Evolutionary conservation across 1,140 invertebrate species (phyloP).

Genomic region (Lordiphosa collinella): DNA sequence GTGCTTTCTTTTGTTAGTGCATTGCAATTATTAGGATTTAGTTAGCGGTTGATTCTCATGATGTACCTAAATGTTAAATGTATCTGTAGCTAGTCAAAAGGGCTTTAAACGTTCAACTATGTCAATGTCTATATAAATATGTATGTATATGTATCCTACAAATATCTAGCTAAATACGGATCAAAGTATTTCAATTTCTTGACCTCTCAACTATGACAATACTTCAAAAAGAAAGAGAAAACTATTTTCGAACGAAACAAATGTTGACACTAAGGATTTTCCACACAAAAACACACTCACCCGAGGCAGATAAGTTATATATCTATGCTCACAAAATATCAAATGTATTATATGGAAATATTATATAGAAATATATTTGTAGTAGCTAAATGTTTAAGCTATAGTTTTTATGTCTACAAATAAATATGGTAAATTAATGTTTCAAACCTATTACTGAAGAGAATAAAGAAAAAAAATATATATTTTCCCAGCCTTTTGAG

Average conservation of each 20-base stretch:
- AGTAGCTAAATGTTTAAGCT: conserved; percentile 40
- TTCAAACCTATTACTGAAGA: conserved; percentile 13
- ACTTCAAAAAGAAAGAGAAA: conserved; percentile 30
- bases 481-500: no score
- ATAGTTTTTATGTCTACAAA: conserved; percentile 33
- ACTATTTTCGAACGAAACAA: conserved; percentile 3
- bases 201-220: conserved; percentile 69
- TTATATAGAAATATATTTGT: conserved; percentile 36
- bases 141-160: conserved; percentile 3
- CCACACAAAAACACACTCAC: conserved; percentile 4
- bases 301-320: no score
- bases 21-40: conserved; percentile 63
- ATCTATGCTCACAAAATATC: conserved; percentile 21
- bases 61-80: conserved; percentile 29
- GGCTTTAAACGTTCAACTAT: conserved; percentile 29
- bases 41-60: conserved; percentile 58
- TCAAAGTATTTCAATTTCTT: conserved; percentile 48
- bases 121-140: conserved; percentile 34
- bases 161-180: conserved; percentile 25
- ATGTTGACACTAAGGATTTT: conserved; percentile 25
- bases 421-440: conserved; percentile 26
- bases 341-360: conserved; percentile 11
- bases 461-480: background rate
- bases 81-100: conserved; percentile 41
- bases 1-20: conserved; percentile 29